Base-by-base conservation (phyloP, 2,113 vertebrate species). In the Ceyx cyanopectus region DNA sequence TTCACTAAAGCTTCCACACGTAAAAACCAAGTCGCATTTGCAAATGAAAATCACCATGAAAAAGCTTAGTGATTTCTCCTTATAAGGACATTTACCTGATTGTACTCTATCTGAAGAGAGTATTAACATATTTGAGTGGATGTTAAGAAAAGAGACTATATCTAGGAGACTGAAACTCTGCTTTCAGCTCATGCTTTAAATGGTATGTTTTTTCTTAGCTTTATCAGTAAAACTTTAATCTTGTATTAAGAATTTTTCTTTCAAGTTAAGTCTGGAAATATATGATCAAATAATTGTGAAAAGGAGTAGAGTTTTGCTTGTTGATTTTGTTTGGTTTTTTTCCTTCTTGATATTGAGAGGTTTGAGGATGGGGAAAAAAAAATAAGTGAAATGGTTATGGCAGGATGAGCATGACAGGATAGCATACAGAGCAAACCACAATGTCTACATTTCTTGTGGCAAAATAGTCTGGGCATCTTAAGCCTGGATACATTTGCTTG, bases 31-130 rank as follows among this genome's bases (percentile, higher is more conserved):
- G 69, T 81, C 89, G 53, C 51, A 82, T 90, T 86, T 96, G 72
- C 81, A 97, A 92, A 81, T 30, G 2, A 48, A 84, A 61, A 93
- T 93, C 68, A 72, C 68, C 51, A 87, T 15, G 51, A 91, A 95
- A 89, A 96, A 81, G 26, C 57, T 87, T 90, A 84, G 75, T 68
- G 68, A 41, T 18, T 95, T 92, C 75, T 75, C 57, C 24, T 92
- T 75, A 54, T 83, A 93, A 91, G 89, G 75, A 86, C 43, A 77
- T 95, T 96, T 95, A 87, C 48, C 85, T 95, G 91, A 96, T 92
- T 87, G 45, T 81, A 78, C 56, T 65, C 86, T 89, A 53, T 88
- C 51, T 92, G 84, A 51, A 89, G 60, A 75, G 15, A 24, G 17
- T 32, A 79, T 85, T 87, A 45, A n/a, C 74, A 40, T 65, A 85